Percentiles rank a stretch among this genome's conserved stretches.
phyloP scores from a whole-genome alignment of 2,797 vertebrate genomes.

The Echeneis naucrates region DNA sequence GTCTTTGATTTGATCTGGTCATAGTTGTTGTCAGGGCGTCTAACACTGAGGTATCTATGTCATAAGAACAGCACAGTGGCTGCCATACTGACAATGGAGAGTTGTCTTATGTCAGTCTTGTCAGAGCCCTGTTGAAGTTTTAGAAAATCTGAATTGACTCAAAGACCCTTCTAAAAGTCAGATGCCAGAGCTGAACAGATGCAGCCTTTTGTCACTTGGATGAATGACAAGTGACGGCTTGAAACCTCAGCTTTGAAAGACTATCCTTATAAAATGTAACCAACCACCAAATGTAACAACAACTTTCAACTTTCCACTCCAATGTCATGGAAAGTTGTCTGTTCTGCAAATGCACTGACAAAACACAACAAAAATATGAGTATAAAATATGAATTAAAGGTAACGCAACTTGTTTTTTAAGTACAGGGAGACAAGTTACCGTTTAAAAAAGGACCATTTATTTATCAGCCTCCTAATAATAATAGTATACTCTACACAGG shows the following conservation, averaged over 20 bases:
- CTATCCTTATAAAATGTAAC: not conserved
- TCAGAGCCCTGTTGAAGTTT: conserved; percentile 22
- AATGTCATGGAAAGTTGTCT: not conserved
- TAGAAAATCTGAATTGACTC: not conserved
- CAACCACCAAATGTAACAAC: not conserved
- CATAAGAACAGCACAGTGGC: conserved; percentile 36
- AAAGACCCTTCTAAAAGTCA: not conserved
- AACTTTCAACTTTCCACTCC: no score
- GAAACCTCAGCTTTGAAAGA: not conserved
- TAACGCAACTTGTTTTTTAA: not conserved
- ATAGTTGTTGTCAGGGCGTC: conserved; percentile 67
- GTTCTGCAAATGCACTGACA: not conserved
- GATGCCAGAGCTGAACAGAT: not conserved
- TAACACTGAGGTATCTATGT: conserved; percentile 43
- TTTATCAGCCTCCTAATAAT: conserved; percentile 24
- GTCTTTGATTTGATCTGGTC: conserved; percentile 72
- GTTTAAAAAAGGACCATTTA: not conserved
- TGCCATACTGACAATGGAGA: conserved; percentile 57
- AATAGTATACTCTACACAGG: conserved; percentile 81
- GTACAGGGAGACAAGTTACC: not conserved
- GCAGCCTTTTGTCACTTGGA: not conserved
- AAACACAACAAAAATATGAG: no score
- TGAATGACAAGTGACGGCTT: not conserved
- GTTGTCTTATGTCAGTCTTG: conserved; percentile 41
- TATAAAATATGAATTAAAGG: not conserved